These are phyloP conservation scores for Menidia beryllina DNA, from an alignment of 2,113 vertebrate genomes.

Conservation along the genomic window DNA sequence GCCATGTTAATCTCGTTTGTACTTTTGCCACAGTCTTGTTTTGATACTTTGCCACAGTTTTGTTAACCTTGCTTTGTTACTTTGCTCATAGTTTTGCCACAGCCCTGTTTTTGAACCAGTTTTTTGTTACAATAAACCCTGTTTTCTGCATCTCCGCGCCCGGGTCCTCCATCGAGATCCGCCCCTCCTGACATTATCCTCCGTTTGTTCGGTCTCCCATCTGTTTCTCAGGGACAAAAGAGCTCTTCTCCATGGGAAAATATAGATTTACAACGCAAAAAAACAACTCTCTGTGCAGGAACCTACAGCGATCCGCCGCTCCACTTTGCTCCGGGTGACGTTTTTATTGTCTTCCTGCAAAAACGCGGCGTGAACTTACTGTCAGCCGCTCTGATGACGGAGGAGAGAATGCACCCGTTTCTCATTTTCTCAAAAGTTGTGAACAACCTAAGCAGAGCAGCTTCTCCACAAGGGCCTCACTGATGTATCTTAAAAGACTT, in stretches of 20 bases:
- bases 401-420: slow-evolving; percentile 71
- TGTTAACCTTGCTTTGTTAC: no score
- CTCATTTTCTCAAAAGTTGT: slow-evolving; percentile 71
- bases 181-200: no score
- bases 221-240: slow-evolving; percentile 30
- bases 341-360: slow-evolving; percentile 35
- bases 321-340: slow-evolving; percentile 54
- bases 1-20: no score
- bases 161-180: no score
- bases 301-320: slow-evolving; percentile 13
- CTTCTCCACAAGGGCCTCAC: slow-evolving; percentile 75
- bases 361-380: slow-evolving; percentile 64
- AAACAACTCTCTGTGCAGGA: background rate
- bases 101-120: no score
- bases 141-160: no score
- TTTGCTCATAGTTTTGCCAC: no score
- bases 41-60: no score
- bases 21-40: no score
- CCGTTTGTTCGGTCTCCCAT: slow-evolving; percentile 1
- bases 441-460: slow-evolving; percentile 73
- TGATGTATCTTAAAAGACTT: slow-evolving; percentile 80
- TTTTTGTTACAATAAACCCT: no score
- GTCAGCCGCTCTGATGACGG: slow-evolving; percentile 71
- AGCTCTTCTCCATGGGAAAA: slow-evolving; percentile 10
- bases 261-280: background rate